phyloP scores from a whole-genome alignment of 1,140 invertebrate species.

The Vanessa tameamea region DNA sequence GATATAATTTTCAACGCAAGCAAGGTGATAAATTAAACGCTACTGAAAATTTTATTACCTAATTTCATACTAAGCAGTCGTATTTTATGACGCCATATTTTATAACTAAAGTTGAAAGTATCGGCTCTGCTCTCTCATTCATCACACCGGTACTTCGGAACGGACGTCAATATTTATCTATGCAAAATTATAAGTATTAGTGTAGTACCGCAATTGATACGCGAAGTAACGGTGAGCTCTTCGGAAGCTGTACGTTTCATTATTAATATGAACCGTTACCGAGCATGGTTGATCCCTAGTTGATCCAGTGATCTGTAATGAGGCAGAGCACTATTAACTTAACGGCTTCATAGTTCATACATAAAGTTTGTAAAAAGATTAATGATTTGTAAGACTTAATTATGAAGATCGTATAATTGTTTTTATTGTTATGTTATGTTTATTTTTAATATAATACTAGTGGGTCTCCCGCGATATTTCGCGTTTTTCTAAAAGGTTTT shows the following conservation, averaged over 20 bases:
- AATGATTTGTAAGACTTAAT: background rate
- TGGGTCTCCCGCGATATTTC: too few species aligned
- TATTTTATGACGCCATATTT: background rate
- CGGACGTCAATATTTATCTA: slow-evolving; percentile 39
- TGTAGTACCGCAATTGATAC: slow-evolving; percentile 31
- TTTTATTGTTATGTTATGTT: too few species aligned
- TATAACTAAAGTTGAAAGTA: background rate
- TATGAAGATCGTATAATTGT: too few species aligned
- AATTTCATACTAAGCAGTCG: too few species aligned
- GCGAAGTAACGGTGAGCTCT: slow-evolving; percentile 18
- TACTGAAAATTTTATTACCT: too few species aligned
- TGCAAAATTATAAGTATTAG: slow-evolving; percentile 33
- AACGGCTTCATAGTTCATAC: background rate
- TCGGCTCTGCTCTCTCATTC: slow-evolving; percentile 11
- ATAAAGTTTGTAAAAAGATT: background rate
- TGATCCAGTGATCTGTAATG: slow-evolving; percentile 26
- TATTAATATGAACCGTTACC: slow-evolving; percentile 31
- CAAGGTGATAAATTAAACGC: too few species aligned
- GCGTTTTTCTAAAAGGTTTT: too few species aligned
- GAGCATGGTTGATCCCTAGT: background rate
- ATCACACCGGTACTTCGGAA: slow-evolving; percentile 15
- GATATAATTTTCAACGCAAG: too few species aligned
- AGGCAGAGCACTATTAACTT: slow-evolving; percentile 11
- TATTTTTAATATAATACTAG: too few species aligned
- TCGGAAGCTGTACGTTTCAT: slow-evolving; percentile 18